Evolutionary conservation across 2,888 invertebrate species (phyloP).

Genomic region (Scrobipalpa atriplicella): DNA sequence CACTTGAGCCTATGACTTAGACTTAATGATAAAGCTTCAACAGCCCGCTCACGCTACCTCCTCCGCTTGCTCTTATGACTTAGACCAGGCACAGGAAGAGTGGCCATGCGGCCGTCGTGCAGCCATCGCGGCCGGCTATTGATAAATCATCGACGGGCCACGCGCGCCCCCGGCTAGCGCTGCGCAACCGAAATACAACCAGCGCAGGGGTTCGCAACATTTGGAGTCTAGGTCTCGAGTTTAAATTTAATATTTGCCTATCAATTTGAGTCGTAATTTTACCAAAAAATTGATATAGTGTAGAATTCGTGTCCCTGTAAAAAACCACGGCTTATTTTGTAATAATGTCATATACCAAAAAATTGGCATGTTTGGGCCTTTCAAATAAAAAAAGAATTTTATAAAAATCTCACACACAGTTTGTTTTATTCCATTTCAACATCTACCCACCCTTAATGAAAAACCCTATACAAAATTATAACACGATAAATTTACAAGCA

Average conservation of each 20-base stretch:
- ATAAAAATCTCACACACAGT: too few species aligned
- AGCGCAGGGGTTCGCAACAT: slow-evolving; percentile 10
- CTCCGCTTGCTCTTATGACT: slow-evolving; percentile 45
- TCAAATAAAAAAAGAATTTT: too few species aligned
- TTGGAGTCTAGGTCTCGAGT: background rate
- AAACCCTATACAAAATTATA: too few species aligned
- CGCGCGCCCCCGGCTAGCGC: slow-evolving; percentile 70
- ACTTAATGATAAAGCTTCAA: slow-evolving; percentile 67
- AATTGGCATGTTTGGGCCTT: too few species aligned
- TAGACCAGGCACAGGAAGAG: slow-evolving; percentile 63
- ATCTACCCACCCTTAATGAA: too few species aligned
- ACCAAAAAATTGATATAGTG: too few species aligned
- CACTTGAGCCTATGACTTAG: slow-evolving; percentile 47
- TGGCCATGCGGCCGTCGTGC: slow-evolving; percentile 66
- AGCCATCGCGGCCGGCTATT: slow-evolving; percentile 67
- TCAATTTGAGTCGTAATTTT: background rate
- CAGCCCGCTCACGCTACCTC: slow-evolving; percentile 52
- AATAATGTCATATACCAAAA: too few species aligned
- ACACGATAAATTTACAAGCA: slow-evolving; percentile 1
- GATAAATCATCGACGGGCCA: slow-evolving; percentile 77
- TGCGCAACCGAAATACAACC: slow-evolving; percentile 56
- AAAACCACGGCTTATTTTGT: too few species aligned
- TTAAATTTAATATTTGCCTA: background rate
- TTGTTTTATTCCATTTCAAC: too few species aligned
- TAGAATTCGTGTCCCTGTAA: too few species aligned